A percentile compares a stretch with the other conserved stretches of the same genome.
Evolutionary conservation across 1,140 invertebrate species (phyloP).

Genomic region (Coenobita brevimanus): DNA sequence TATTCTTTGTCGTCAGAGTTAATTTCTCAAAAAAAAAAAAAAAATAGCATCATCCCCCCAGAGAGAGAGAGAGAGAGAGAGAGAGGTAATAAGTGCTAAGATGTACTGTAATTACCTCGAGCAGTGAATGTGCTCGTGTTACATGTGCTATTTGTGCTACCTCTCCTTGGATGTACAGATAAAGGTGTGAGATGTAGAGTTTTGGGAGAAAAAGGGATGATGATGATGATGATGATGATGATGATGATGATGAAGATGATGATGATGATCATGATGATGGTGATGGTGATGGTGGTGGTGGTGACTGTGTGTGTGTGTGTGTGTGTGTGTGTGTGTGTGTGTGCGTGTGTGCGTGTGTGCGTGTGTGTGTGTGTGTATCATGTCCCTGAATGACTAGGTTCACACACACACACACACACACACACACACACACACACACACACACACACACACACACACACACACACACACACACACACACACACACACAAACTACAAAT

Average conservation of each 20-base stretch:
- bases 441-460: not conserved
- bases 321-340: not conserved
- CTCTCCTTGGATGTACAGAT: too few relatives aligned
- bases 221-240: not conserved
- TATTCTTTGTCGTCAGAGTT: too few relatives aligned
- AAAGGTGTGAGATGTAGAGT: too few relatives aligned
- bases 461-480: not conserved
- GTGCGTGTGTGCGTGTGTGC: slow-evolving; percentile 5
- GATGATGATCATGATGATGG: not conserved
- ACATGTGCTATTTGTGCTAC: too few relatives aligned
- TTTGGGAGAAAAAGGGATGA: not conserved
- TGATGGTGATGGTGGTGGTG: not conserved
- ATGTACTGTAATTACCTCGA: too few relatives aligned
- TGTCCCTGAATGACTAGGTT: not conserved
- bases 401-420: not conserved
- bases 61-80: too few relatives aligned
- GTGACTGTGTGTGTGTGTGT: slow-evolving; percentile 3
- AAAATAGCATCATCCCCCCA: too few relatives aligned
- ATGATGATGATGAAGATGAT: not conserved
- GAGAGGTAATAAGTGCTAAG: too few relatives aligned
- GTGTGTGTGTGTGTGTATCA: slow-evolving; percentile 7
- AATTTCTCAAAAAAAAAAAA: too few relatives aligned
- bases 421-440: not conserved
- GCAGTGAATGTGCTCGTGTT: too few relatives aligned
- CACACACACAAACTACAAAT: not conserved